Base-by-base conservation (phyloP, 35 echinoderm and acorn worm genomes). In the Ophiothrix spiculata region DNA sequence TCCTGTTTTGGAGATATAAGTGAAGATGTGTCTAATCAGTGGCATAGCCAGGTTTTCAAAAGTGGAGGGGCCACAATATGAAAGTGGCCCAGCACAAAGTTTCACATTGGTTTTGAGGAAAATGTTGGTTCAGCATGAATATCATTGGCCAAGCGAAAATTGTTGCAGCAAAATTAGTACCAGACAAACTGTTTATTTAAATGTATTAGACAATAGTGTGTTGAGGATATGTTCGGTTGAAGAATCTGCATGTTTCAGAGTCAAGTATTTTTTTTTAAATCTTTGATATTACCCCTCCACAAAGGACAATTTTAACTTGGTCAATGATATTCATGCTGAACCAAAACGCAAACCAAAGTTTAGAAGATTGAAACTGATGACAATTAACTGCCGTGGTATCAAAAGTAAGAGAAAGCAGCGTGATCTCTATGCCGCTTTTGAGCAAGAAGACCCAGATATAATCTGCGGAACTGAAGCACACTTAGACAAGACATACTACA, bases 341-440 rank as follows among this genome's bases (percentile, higher is more conserved):
- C n/a, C n/a, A n/a, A n/a, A n/a, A n/a, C n/a, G n/a, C n/a, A 76
- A 76, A 28, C 14, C 76, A 78, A 78, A 78, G 33, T 78, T 39
- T n/a, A 33, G 76, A 33, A 78, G 36, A 31, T 31, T 69, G 17
- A 69, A 78, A 36, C 16, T 78, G 4, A 6, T 78, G 4, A 15
- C 4, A 34, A n/a, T 78, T 10, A 78, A 78, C 74, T 84, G 81
- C n/a, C 25, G 56, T 32, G 49, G 81, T 1, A 32, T 84, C 0
- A 84, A 84, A 32, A 84, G 82, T 37, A 84, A 84, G 39, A 28
- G 36, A 17, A 84, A 84, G 74, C 82, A 84, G 74, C 21, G 49
- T 38, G 82, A 84, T 21, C 31, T 84, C 6, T 32, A 36, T 14
- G 54, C 54, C 21, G 34, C 74, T 11, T 8, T 84, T 38, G 36